Conservation (phyloP, 2,797 vertebrate genomes). For the Erithacus rubecula region DNA sequence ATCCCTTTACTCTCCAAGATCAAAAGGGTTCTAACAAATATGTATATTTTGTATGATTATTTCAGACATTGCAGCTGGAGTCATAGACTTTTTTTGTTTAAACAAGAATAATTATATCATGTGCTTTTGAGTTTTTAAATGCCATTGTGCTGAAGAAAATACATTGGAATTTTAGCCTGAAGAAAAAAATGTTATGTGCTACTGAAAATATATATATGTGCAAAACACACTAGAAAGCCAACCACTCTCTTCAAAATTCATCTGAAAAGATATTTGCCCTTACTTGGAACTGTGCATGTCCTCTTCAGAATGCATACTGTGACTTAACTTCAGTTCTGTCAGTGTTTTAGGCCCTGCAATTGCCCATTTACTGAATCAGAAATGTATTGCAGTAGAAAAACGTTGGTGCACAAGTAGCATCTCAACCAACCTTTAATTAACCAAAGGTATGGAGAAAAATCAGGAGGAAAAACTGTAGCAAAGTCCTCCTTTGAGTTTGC, state of each 20-base stretch:
- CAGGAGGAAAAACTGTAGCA: not conserved
- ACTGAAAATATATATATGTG: slow-evolving; percentile 37
- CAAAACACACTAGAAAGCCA: slow-evolving; percentile 31
- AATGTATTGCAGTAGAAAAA: not conserved
- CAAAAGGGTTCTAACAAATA: slow-evolving; percentile 82
- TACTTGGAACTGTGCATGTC: not conserved
- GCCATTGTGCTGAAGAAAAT: slow-evolving; percentile 68
- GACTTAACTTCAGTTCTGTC: not conserved
- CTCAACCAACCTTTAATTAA: slow-evolving; percentile 5
- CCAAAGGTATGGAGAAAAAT: slow-evolving; percentile 4
- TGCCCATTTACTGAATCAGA: slow-evolving; percentile 3
- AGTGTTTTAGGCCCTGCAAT: not conserved
- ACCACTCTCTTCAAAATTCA: slow-evolving; percentile 17
- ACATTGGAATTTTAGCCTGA: slow-evolving; percentile 56
- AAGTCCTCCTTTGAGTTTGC: slow-evolving; percentile 37
- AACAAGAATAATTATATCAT: slow-evolving; percentile 69
- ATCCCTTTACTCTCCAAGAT: slow-evolving; percentile 78
- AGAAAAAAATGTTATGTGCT: slow-evolving; percentile 32
- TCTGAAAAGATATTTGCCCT: not conserved
- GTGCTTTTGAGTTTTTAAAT: slow-evolving; percentile 75
- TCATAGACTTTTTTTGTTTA: slow-evolving; percentile 80
- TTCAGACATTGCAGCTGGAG: slow-evolving; percentile 77
- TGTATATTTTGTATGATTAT: slow-evolving; percentile 91
- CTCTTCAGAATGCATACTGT: slow-evolving; percentile 27
- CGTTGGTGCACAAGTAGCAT: not conserved